Conservation (phyloP, 2,113 vertebrate species). For the Ceyx margarethae region DNA sequence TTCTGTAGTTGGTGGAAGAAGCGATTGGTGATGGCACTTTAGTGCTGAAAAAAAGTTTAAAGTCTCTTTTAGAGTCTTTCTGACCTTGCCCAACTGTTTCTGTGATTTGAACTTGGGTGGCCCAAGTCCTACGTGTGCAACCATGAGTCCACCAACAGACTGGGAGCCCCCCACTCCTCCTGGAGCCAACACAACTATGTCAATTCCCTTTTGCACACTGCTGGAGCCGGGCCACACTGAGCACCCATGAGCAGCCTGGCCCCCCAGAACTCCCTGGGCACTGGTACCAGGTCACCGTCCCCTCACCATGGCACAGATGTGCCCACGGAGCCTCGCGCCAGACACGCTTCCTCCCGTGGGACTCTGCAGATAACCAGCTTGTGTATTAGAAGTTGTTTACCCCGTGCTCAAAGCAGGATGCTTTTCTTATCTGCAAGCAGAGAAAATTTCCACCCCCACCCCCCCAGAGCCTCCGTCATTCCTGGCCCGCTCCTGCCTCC, state of each 20-base stretch:
- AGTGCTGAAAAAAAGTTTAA: background rate
- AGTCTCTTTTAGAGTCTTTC: background rate
- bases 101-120: background rate
- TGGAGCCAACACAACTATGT: background rate
- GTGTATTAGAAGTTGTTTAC: constrained; percentile 47
- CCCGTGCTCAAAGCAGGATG: constrained; percentile 32
- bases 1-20: background rate
- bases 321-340: background rate
- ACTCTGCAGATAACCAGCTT: constrained; percentile 2
- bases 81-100: background rate
- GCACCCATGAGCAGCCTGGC: rapidly evolving
- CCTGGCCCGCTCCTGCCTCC: constrained; percentile 7
- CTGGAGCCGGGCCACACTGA: background rate
- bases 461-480: background rate
- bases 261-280: background rate
- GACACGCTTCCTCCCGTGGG: constrained; percentile 10
- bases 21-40: background rate
- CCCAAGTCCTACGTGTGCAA: background rate
- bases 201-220: background rate
- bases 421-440: constrained; percentile 56
- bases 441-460: background rate
- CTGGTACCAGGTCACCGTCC: rapidly evolving
- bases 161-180: background rate
- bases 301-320: background rate
- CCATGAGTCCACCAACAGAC: background rate